A percentile compares a stretch with the other conserved stretches of the same genome.
phyloP scores from a whole-genome alignment of 1,140 invertebrate species.

The Drepana arcuata region DNA sequence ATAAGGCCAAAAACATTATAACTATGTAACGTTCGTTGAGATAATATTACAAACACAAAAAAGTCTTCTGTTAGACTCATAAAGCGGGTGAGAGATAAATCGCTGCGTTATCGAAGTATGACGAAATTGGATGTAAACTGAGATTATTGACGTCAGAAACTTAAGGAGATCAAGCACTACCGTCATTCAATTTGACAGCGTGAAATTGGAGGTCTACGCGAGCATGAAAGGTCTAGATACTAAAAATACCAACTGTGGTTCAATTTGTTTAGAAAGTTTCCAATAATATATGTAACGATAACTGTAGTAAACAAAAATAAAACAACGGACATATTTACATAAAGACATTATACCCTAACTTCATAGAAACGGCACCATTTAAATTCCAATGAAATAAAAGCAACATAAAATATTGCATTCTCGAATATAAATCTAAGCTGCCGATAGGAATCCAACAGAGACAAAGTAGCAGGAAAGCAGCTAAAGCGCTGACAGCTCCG shows the following conservation, averaged over 20 bases:
- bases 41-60: slow-evolving; percentile 26
- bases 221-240: slow-evolving; percentile 3
- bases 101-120: slow-evolving; percentile 19
- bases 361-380: no score
- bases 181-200: slow-evolving; percentile 26
- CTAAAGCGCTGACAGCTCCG: slow-evolving; percentile 19
- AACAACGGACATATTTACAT: no score
- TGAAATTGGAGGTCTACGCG: slow-evolving; percentile 25
- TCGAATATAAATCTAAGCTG: slow-evolving; percentile 15
- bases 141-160: slow-evolving; percentile 25
- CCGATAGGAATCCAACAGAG: slow-evolving; percentile 19
- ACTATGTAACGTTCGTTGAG: no score
- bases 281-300: background rate
- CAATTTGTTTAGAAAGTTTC: slow-evolving; percentile 3
- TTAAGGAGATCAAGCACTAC: slow-evolving; percentile 10
- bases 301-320: background rate
- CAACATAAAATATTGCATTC: no score
- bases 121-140: slow-evolving; percentile 21
- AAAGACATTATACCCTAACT: no score
- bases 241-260: background rate
- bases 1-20: no score
- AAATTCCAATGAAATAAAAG: no score
- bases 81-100: slow-evolving; percentile 24
- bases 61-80: slow-evolving; percentile 11
- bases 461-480: slow-evolving; percentile 14